Evolutionary conservation across 2,888 invertebrate genomes (phyloP).

Genomic region (Amiota minor): DNA sequence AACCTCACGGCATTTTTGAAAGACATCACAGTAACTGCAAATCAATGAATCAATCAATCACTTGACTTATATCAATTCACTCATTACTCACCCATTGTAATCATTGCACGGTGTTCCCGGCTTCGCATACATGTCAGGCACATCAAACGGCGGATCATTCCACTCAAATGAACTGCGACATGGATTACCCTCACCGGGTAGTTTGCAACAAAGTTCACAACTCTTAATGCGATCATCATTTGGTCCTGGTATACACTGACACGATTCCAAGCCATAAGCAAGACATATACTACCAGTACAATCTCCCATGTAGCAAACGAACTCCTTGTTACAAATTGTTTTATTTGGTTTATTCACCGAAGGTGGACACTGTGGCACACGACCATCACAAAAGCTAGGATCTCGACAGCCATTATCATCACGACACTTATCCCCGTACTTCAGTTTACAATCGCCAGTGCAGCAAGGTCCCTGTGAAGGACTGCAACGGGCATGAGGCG

Average conservation of each 20-base stretch:
- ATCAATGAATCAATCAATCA: background rate
- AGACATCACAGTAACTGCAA: constrained; percentile 79
- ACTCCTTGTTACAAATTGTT: constrained; percentile 96
- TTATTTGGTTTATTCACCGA: constrained; percentile 94
- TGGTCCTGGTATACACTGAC: constrained; percentile 89
- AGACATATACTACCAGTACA: constrained; percentile 99
- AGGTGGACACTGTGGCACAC: constrained; percentile 91
- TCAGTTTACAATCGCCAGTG: constrained; percentile 87
- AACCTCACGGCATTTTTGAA: constrained; percentile 88
- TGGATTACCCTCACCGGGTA: constrained; percentile 85
- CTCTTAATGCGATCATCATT: constrained; percentile 88
- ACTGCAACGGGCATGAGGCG: constrained; percentile 77
- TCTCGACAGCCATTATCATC: constrained; percentile 95
- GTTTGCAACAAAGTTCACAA: constrained; percentile 93
- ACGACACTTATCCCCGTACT: constrained; percentile 90
- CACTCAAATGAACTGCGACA: constrained; percentile 93
- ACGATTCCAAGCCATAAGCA: constrained; percentile 95
- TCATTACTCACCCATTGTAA: constrained; percentile 82
- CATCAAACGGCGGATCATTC: constrained; percentile 91
- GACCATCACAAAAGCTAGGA: constrained; percentile 92
- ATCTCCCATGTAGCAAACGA: constrained; percentile 96
- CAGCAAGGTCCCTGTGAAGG: constrained; percentile 92
- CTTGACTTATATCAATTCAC: background rate
- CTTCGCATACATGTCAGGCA: constrained; percentile 94
- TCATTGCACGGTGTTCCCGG: constrained; percentile 96